phyloP scores from a whole-genome alignment of 2,113 vertebrate species.

The Empidonax alnorum region DNA sequence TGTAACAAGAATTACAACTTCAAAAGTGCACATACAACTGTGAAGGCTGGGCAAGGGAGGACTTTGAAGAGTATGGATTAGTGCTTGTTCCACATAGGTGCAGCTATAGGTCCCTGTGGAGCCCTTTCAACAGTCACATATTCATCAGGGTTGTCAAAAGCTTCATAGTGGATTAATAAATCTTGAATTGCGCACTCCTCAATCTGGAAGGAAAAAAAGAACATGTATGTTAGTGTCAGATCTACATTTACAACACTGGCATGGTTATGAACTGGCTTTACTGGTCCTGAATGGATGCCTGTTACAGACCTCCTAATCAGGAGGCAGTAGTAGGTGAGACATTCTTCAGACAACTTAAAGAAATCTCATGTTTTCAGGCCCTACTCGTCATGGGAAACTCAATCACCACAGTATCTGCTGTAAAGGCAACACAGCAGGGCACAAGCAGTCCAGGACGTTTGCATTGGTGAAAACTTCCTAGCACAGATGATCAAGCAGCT shows the following conservation, averaged over 20 bases:
- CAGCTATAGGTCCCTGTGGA: slow-evolving; percentile 87
- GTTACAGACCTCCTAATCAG: neutral
- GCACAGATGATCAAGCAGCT: neutral
- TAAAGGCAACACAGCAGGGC: neutral
- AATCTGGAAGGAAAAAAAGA: slow-evolving; percentile 79
- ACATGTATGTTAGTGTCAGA: neutral
- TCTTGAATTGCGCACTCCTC: slow-evolving; percentile 96
- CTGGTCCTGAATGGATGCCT: neutral
- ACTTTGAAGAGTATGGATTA: slow-evolving; percentile 59
- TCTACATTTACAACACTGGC: neutral
- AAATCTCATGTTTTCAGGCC: neutral
- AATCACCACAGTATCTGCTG: neutral
- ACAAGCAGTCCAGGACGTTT: neutral
- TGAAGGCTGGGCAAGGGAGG: neutral
- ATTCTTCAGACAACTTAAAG: neutral
- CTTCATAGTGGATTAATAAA: slow-evolving; percentile 87
- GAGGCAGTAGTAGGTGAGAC: neutral
- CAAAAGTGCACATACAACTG: neutral
- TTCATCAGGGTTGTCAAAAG: slow-evolving; percentile 91
- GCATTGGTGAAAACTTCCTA: neutral
- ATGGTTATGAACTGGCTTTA: neutral
- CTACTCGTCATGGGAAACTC: neutral
- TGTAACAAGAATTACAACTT: neutral
- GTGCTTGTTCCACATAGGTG: slow-evolving; percentile 94
- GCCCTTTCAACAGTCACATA: slow-evolving; percentile 92